phyloP scores from a whole-genome alignment of 1,140 invertebrate species.

The Neodiprion lecontei region DNA sequence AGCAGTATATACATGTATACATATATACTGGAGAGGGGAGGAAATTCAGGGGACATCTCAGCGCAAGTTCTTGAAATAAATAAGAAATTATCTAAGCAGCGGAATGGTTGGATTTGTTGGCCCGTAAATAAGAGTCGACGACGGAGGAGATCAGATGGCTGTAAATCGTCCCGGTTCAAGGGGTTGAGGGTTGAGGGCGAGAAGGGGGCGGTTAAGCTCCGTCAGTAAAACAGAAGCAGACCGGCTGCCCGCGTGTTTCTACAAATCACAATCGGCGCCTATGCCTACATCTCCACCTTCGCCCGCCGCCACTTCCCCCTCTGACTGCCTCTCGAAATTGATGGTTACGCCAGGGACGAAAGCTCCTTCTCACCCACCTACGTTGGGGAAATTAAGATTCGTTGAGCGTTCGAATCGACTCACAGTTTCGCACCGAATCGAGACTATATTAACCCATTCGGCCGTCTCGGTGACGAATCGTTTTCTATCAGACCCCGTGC shows the following conservation, averaged over 20 bases:
- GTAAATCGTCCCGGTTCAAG: not conserved
- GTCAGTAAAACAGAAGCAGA: constrained; percentile 5
- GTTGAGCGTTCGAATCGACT: not conserved
- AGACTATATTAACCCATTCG: too few relatives aligned
- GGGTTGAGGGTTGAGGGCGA: not conserved
- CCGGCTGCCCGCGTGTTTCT: not conserved
- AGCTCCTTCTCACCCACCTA: constrained; percentile 17
- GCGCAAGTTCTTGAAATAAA: not conserved
- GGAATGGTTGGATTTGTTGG: not conserved
- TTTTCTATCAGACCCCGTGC: too few relatives aligned
- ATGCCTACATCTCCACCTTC: not conserved
- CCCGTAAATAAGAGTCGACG: constrained; percentile 3
- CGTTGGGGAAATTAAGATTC: not conserved
- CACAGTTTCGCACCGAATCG: too few relatives aligned
- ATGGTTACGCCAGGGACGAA: constrained; percentile 65
- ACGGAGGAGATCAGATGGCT: constrained; percentile 3
- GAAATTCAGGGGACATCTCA: not conserved
- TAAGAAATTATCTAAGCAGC: constrained; percentile 3
- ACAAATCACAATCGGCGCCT: constrained; percentile 3
- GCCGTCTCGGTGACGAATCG: too few relatives aligned
- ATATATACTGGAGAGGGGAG: not conserved
- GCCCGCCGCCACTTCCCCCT: too few relatives aligned
- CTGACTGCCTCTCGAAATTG: constrained; percentile 53
- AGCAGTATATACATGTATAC: too few relatives aligned
- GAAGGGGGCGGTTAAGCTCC: not conserved